Conservation (phyloP, 2,113 vertebrate species). For the Origma solitaria region DNA sequence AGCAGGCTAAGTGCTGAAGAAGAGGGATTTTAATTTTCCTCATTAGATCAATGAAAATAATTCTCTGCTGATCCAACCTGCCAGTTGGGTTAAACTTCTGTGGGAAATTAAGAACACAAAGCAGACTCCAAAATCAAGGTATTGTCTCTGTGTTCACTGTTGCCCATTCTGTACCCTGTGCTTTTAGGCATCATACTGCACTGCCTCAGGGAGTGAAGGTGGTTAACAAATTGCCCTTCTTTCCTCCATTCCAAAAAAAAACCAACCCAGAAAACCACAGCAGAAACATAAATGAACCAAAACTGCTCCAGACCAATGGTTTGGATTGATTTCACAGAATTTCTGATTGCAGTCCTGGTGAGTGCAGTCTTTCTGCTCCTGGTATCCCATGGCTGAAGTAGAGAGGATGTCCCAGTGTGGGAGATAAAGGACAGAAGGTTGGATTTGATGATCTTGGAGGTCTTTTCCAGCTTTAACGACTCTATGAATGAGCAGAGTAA, state of each 20-base stretch:
- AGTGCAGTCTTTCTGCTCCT: background rate
- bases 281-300: background rate
- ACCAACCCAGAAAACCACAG: background rate
- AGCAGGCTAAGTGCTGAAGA: background rate
- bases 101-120: background rate
- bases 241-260: background rate
- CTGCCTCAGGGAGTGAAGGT: background rate
- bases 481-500: background rate
- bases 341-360: background rate
- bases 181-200: fast-evolving
- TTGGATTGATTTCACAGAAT: background rate
- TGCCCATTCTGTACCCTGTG: background rate
- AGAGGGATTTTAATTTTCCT: background rate
- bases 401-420: background rate
- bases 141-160: background rate
- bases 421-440: background rate
- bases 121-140: background rate
- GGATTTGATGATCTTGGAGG: background rate
- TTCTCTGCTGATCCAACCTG: background rate
- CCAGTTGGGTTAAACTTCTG: background rate
- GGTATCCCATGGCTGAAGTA: background rate
- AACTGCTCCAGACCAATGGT: background rate
- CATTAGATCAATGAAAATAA: background rate
- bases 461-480: background rate
- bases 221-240: background rate